Evolutionary conservation across 2,113 vertebrate species (phyloP), one percentile per base, ranked within the genome.

Genomic region (Apodemus sylvaticus): DNA sequence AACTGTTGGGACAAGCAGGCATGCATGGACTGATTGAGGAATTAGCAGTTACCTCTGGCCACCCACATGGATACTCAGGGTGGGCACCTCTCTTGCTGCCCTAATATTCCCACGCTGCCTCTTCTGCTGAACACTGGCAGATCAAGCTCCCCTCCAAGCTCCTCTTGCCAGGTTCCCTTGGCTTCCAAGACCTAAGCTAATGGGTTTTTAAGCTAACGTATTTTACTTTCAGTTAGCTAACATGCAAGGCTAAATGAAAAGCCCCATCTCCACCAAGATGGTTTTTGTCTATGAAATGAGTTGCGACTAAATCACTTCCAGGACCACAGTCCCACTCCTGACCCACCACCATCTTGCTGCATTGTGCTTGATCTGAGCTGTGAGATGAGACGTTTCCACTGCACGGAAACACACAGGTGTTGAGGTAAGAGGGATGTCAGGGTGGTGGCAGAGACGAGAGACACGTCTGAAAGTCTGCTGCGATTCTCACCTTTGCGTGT

Each of bases 181-280:
- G 45, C 76, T 68, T 90, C 60, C 36, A 77, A 94, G 16, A 79
- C 22, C 64, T 85, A 90, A 86, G 51, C 42, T 93, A 93, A 79
- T 86, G 20, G 29, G 89, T 68, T 94, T 93, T 83, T 68, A 82
- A 14, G n/a, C 48, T 22, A 93, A 76, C 34, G 81, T 90, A 7
- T 94, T 92, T 91, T 71, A 64, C 20, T 95, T 95, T 24, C 31
- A 77, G 39, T 71, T 93, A 94, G 26, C 79, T 68, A 79, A 86
- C 79, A 96, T 58, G 16, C 31, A 93, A 91, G 13, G 4, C 66
- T 4, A 53, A 93, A 68, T 51, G 36, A 92, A 95, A 90, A 93
- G 58, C 13, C 74, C 48, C 39, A 53, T 82, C 86, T 89, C 91
- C 74, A 81, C 73, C 90, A 31, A 89, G 34, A 24, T 16, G 39